These are phyloP conservation scores for Polydrusus cervinus DNA, from an alignment of 2,888 invertebrate genomes.

Conservation along the genomic window DNA sequence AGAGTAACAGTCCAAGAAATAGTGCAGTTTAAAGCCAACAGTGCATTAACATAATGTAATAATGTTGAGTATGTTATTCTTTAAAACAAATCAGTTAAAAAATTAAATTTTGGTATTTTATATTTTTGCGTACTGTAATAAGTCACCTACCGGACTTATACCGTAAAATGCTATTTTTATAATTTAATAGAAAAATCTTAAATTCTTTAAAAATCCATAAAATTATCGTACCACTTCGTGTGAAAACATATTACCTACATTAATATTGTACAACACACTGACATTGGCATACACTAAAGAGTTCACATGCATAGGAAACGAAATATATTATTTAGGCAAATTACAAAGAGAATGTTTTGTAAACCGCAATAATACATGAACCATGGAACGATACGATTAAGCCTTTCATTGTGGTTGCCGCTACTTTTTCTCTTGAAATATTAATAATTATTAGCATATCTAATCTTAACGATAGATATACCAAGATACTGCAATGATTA, in stretches of 20 bases:
- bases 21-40: too few species aligned
- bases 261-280: slow-evolving; percentile 20
- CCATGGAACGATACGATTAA: slow-evolving; percentile 52
- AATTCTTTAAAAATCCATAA: not conserved
- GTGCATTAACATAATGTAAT: too few species aligned
- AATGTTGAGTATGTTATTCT: too few species aligned
- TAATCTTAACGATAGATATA: slow-evolving; percentile 48
- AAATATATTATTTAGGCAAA: slow-evolving; percentile 46
- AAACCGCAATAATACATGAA: slow-evolving; percentile 53
- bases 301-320: slow-evolving; percentile 29
- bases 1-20: too few species aligned
- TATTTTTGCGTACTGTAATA: too few species aligned
- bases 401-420: slow-evolving; percentile 54
- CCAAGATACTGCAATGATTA: slow-evolving; percentile 40
- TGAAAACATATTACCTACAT: slow-evolving; percentile 9
- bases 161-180: too few species aligned
- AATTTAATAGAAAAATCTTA: too few species aligned
- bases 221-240: slow-evolving; percentile 2
- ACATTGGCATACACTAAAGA: slow-evolving; percentile 28
- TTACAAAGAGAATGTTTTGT: slow-evolving; percentile 52
- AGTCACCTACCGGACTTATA: too few species aligned
- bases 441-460: slow-evolving; percentile 54
- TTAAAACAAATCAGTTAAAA: too few species aligned
- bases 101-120: too few species aligned
- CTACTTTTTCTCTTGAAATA: slow-evolving; percentile 51